Percentiles rank a stretch among this genome's conserved stretches.
Conservation (phyloP, 2,888 invertebrate genomes). For the Drosophila greeni region DNA sequence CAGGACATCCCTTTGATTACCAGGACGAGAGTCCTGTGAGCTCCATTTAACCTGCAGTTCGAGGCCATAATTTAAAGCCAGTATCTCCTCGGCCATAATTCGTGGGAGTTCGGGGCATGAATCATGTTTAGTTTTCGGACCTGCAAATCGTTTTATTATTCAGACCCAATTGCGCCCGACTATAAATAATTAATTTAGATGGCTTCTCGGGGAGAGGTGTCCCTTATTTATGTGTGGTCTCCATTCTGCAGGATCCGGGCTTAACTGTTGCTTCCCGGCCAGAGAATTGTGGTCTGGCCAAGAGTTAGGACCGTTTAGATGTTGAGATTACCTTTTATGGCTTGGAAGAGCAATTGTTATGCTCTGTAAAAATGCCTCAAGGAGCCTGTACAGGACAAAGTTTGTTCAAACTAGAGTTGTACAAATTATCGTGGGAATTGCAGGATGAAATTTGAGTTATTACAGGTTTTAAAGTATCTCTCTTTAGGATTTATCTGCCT, state of each 20-base stretch:
- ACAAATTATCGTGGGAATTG: constrained; percentile 7
- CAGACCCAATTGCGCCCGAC: constrained; percentile 57
- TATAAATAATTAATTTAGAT: constrained; percentile 71
- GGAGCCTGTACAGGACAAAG: not conserved
- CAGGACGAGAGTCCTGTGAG: constrained; percentile 19
- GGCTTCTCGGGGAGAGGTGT: constrained; percentile 37
- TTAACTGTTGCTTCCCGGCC: constrained; percentile 39
- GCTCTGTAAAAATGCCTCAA: not conserved
- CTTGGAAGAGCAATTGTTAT: constrained; percentile 9
- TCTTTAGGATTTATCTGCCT: not conserved
- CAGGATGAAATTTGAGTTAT: not conserved
- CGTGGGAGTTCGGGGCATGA: constrained; percentile 42
- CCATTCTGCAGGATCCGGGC: constrained; percentile 5
- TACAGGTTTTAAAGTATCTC: not conserved
- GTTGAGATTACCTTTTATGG: constrained; percentile 60
- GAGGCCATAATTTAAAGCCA: constrained; percentile 62
- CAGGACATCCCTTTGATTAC: constrained; percentile 22
- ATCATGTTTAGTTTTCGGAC: constrained; percentile 61
- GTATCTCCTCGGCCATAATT: constrained; percentile 52
- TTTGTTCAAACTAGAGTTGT: not conserved
- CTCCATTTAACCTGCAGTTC: constrained; percentile 52
- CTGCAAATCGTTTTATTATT: constrained; percentile 72
- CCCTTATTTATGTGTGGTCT: constrained; percentile 57
- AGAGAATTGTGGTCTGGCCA: constrained; percentile 28
- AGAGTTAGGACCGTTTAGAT: constrained; percentile 56